Conservation (phyloP, 2,797 vertebrate genomes). For the Epinephelus malabaricus region DNA sequence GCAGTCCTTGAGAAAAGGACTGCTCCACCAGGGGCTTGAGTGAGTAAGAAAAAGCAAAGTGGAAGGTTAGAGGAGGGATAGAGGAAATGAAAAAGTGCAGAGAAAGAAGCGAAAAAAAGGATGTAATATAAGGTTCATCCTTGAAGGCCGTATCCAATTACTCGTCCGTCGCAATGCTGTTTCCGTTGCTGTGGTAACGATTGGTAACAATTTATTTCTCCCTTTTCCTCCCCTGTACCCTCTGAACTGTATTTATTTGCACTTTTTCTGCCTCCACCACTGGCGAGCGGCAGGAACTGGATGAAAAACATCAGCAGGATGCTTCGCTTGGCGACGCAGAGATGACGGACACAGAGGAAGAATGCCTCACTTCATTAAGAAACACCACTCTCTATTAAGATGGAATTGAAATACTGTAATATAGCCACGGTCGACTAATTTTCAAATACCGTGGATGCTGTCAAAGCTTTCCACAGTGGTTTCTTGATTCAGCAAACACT, state of each 20-base stretch:
- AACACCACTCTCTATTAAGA: not conserved
- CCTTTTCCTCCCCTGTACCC: constrained; percentile 18
- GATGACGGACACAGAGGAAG: not conserved
- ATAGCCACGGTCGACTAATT: not conserved
- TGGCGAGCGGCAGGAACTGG: constrained; percentile 20
- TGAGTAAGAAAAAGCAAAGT: constrained; percentile 14
- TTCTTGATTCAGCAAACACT: constrained; percentile 20
- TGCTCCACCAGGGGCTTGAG: constrained; percentile 31
- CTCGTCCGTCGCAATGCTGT: constrained; percentile 30
- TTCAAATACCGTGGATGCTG: constrained; percentile 20
- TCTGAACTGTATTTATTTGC: constrained; percentile 58
- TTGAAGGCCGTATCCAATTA: constrained; percentile 66
- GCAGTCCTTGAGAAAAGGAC: constrained; percentile 30
- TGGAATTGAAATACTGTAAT: constrained; percentile 16
- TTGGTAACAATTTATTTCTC: constrained; percentile 43
- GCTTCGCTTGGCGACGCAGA: constrained; percentile 7
- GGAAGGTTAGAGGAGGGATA: constrained; percentile 37
- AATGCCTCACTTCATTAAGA: constrained; percentile 26
- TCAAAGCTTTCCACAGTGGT: not conserved
- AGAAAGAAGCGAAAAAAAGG: constrained; percentile 14
- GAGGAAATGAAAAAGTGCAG: constrained; percentile 58
- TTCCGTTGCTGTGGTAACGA: constrained; percentile 57
- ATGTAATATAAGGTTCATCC: constrained; percentile 59
- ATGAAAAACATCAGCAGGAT: constrained; percentile 45
- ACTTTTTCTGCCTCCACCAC: constrained; percentile 42